Base-by-base conservation (phyloP, 1,140 invertebrate species). In the Trichoplusia ni region DNA sequence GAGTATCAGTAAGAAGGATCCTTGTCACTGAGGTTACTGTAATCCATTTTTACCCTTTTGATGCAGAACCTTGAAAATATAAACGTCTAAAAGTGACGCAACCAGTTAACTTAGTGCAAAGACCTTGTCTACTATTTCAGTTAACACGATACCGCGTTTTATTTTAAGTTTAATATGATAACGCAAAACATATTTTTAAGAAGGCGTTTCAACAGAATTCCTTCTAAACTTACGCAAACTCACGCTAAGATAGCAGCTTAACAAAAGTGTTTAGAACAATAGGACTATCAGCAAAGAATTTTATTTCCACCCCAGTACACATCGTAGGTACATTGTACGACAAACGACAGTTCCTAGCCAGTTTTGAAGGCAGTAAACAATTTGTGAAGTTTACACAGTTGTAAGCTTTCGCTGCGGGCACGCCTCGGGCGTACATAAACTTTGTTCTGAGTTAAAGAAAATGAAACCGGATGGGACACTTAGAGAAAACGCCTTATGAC, bases 301-400 rank as follows among this genome's bases (percentile, higher is more conserved):
- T 44, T 58, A 42, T 58, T 58, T 31, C 25, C 9, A 29, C 14
- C 54, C 38, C 14, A 13, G 21, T 38, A 54, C 47, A 33, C 23
- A 19, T 4, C 31, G 38, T 58, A 44, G 14, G 25, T 42, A 58
- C 54, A 58, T 44, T 58, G 38, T 58, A 58, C 38, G 38, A 58
- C 54, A 58, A 58, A 58, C 54, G 54, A 58, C 54, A 58, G 38
- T 58, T 58, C 13, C 27, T 31, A 58, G 54, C 38, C 51, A 58
- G 54, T 58, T 58, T 58, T 58, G 54, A 58, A 58, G 54, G 38
- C 54, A 58, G 38, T 58, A 58, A 58, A 58, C 54, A 58, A 58
- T 58, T 58, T 58, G 54, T 58, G 27, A 58, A 58, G 54, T 58
- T 58, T 58, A 58, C 54, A 44, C 54, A 58, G 54, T 58, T 58